These are phyloP conservation scores for Elysia crispata DNA, from an alignment of 2,888 invertebrate species.

Conservation along the genomic window DNA sequence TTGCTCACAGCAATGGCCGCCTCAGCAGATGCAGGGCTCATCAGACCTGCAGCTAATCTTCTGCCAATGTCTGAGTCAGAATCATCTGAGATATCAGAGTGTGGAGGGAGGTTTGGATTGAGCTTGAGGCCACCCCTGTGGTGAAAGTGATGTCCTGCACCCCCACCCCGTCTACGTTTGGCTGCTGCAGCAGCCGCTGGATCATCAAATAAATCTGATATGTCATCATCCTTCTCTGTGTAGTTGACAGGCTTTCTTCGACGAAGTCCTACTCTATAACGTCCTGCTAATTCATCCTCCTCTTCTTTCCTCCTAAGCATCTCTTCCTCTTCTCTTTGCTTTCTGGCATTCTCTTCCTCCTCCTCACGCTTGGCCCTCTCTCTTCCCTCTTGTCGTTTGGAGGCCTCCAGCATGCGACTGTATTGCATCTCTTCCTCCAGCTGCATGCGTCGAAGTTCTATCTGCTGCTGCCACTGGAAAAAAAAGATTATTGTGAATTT, in stretches of 20 bases:
- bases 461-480: constrained; percentile 49
- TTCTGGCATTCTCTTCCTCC: constrained; percentile 36
- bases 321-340: constrained; percentile 42
- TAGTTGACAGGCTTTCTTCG: constrained; percentile 47
- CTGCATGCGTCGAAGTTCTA: constrained; percentile 45
- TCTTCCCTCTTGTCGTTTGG: constrained; percentile 33
- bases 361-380: constrained; percentile 24
- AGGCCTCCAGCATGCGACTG: constrained; percentile 37
- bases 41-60: constrained; percentile 32
- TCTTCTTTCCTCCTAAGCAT: constrained; percentile 38
- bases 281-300: constrained; percentile 39
- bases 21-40: constrained; percentile 46
- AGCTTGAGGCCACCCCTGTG: constrained; percentile 41
- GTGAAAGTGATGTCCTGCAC: constrained; percentile 34
- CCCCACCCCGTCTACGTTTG: background rate
- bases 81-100: constrained; percentile 50
- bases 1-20: constrained; percentile 58
- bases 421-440: constrained; percentile 45
- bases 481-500: too few species aligned
- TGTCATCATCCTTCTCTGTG: constrained; percentile 49
- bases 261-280: constrained; percentile 41
- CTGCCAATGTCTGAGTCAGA: constrained; percentile 42
- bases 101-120: constrained; percentile 44
- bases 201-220: constrained; percentile 45
- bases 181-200: background rate